Evolutionary conservation across 2,797 vertebrate genomes (phyloP).

Genomic region (Sebastes taczanowskii): DNA sequence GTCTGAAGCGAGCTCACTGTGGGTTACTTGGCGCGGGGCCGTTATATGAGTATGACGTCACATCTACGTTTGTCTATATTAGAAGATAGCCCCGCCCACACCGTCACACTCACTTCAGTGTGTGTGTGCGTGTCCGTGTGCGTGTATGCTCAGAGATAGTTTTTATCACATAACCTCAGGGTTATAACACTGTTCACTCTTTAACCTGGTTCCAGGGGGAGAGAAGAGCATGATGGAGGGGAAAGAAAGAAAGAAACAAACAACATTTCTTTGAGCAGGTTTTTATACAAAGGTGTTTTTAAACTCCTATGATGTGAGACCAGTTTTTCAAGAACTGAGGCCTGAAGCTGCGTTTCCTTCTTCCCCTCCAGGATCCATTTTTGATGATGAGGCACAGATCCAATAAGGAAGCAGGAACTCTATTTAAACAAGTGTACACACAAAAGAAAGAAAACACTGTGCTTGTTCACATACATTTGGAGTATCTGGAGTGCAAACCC

Average conservation of each 20-base stretch:
- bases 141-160: neutral
- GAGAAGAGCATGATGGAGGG: too few species aligned
- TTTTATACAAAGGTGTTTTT: neutral
- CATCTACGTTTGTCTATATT: neutral
- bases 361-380: neutral
- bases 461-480: too few species aligned
- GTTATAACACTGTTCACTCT: neutral
- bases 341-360: neutral
- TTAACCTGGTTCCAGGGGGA: neutral
- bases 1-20: neutral
- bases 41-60: neutral
- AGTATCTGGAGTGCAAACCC: too few species aligned
- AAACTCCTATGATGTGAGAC: neutral
- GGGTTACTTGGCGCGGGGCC: neutral
- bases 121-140: neutral
- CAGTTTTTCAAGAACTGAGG: slow-evolving; percentile 8
- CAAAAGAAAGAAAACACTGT: neutral
- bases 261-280: neutral
- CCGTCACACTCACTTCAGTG: neutral
- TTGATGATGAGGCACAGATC: neutral
- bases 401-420: neutral
- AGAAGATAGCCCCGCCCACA: neutral
- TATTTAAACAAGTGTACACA: neutral
- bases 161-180: neutral
- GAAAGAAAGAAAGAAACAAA: too few species aligned